These are phyloP conservation scores for Metaphire vulgaris DNA, from an alignment of 1,140 invertebrate genomes.

Conservation along the genomic window DNA sequence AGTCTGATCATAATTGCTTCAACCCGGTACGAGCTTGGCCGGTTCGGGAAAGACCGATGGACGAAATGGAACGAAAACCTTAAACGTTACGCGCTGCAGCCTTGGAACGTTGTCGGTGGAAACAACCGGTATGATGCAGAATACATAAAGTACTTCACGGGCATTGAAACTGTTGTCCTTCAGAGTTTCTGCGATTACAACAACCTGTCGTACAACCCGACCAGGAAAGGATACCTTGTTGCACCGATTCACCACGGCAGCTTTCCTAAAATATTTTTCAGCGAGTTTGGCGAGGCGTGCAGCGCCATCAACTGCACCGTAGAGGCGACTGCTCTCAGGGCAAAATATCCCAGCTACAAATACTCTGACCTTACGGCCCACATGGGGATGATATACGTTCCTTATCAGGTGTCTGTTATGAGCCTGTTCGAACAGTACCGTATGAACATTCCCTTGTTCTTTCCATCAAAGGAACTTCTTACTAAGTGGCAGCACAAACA, in stretches of 20 bases:
- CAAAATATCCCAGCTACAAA: neutral
- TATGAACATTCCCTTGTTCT: conserved; percentile 30
- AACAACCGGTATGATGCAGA: conserved; percentile 19
- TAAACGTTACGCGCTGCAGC: neutral
- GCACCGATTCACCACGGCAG: neutral
- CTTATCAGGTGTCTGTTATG: conserved; percentile 29
- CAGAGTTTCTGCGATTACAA: conserved; percentile 13
- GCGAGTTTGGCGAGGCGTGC: neutral
- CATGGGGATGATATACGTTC: conserved; percentile 28
- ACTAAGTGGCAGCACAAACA: conserved; percentile 17
- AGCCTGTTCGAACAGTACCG: conserved; percentile 27
- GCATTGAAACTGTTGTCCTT: neutral
- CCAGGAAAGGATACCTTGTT: neutral
- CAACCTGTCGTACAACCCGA: neutral
- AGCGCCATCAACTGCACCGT: neutral
- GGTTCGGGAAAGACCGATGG: conserved; percentile 7
- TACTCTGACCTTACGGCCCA: conserved; percentile 26
- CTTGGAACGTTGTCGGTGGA: conserved; percentile 17
- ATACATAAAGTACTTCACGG: conserved; percentile 19
- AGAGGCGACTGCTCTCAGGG: neutral
- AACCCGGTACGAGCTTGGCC: conserved; percentile 14
- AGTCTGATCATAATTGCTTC: conserved; percentile 16
- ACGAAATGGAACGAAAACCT: conserved; percentile 21
- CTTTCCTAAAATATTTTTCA: neutral
- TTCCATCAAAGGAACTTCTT: conserved; percentile 28